These are phyloP conservation scores for Verasper variegatus DNA, from an alignment of 2,113 vertebrate species.

Conservation along the genomic window DNA sequence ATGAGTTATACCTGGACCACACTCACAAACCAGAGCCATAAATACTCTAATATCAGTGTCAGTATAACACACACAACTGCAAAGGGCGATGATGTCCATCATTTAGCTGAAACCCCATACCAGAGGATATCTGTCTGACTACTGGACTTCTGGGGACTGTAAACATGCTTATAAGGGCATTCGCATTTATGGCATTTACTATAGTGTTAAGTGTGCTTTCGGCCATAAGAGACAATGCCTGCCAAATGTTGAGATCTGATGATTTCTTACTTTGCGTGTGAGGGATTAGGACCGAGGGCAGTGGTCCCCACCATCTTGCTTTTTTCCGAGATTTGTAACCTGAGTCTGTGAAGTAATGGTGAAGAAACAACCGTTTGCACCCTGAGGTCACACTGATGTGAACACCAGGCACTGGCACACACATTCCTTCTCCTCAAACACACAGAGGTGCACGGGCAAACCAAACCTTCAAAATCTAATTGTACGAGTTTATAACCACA, in stretches of 20 bases:
- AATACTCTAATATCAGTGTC: conserved; percentile 34
- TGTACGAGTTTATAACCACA: not conserved
- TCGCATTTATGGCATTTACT: conserved; percentile 27
- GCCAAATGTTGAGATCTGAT: conserved; percentile 57
- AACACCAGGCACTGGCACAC: conserved; percentile 55
- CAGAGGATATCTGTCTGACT: not conserved
- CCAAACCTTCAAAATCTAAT: conserved; percentile 7
- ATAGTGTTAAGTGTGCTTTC: conserved; percentile 14
- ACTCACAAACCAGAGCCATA: conserved; percentile 7
- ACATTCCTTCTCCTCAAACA: conserved; percentile 52
- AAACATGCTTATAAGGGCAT: conserved; percentile 1
- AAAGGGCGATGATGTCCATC: conserved; percentile 20
- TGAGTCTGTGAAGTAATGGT: conserved; percentile 67
- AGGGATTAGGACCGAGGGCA: not conserved
- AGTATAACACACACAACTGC: conserved; percentile 28
- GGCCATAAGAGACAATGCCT: conserved; percentile 6
- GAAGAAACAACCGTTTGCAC: conserved; percentile 67
- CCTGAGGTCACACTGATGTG: conserved; percentile 72
- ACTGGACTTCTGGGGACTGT: conserved; percentile 17
- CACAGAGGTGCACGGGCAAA: conserved; percentile 18
- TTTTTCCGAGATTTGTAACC: conserved; percentile 56
- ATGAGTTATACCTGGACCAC: too few relatives aligned
- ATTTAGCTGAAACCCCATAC: conserved; percentile 31
- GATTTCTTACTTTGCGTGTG: conserved; percentile 27
- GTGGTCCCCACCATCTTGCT: conserved; percentile 17